A percentile compares a stretch with the other conserved stretches of the same genome.
Conservation (phyloP, 2,888 invertebrate genomes). For the Deroplatys truncata region DNA sequence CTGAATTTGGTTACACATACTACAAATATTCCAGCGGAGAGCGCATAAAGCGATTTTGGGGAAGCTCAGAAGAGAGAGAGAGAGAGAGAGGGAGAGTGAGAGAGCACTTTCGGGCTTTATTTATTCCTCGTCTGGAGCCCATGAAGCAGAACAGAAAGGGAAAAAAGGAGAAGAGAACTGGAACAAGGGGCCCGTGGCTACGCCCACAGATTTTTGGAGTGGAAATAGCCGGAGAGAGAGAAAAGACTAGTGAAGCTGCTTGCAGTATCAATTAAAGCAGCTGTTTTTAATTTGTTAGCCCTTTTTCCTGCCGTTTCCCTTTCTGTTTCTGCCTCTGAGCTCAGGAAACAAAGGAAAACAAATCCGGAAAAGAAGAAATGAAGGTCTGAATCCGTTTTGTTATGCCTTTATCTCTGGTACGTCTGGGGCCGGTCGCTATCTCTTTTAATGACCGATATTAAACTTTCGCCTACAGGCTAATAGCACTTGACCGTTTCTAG, state of each 20-base stretch:
- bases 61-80: background rate
- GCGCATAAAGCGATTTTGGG: background rate
- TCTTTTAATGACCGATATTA: background rate
- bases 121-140: background rate
- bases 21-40: background rate
- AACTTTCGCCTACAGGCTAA: background rate
- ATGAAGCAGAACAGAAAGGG: background rate
- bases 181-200: background rate
- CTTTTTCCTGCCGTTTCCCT: background rate
- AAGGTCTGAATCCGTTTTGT: background rate
- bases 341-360: background rate
- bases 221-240: background rate
- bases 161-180: background rate
- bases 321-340: background rate
- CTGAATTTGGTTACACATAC: background rate
- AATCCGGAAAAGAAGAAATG: background rate
- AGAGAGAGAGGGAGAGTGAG: background rate
- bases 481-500: background rate
- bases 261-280: background rate
- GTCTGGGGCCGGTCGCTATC: background rate
- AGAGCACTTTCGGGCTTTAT: background rate
- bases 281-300: background rate
- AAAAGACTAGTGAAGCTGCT: background rate
- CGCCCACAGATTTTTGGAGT: background rate
- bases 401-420: background rate